phyloP scores from a whole-genome alignment of 2,888 invertebrate species.

The Rhagium mordax region DNA sequence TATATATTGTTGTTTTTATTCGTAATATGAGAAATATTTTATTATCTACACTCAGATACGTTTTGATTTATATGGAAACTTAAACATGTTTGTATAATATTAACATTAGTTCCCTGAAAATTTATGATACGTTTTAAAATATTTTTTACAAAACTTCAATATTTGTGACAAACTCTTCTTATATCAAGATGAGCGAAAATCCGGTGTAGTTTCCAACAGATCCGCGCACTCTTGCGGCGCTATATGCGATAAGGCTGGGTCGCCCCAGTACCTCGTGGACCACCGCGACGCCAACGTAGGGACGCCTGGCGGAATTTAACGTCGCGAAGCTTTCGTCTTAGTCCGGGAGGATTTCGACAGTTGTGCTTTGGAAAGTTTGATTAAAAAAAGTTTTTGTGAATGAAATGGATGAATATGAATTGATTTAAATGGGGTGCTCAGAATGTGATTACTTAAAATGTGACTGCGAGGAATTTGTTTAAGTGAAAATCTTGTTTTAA shows the following conservation, averaged over 20 bases:
- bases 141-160: slow-evolving; percentile 16
- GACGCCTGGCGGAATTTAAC: slow-evolving; percentile 34
- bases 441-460: slow-evolving; percentile 30
- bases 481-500: slow-evolving; percentile 32
- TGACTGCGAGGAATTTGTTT: slow-evolving; percentile 28
- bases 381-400: slow-evolving; percentile 22
- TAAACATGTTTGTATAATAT: not conserved
- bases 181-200: slow-evolving; percentile 28
- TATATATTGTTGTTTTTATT: no score
- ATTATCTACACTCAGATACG: slow-evolving; percentile 4
- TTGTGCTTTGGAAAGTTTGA: slow-evolving; percentile 34
- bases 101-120: slow-evolving; percentile 9
- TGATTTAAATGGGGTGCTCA: slow-evolving; percentile 27
- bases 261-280: slow-evolving; percentile 63
- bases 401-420: slow-evolving; percentile 12
- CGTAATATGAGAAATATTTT: not conserved
- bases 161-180: slow-evolving; percentile 17
- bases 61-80: slow-evolving; percentile 5
- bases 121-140: slow-evolving; percentile 2
- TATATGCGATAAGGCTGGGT: slow-evolving; percentile 62
- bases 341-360: slow-evolving; percentile 28
- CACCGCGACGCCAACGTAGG: slow-evolving; percentile 56
- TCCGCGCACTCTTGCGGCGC: slow-evolving; percentile 62
- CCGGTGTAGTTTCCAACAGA: slow-evolving; percentile 53
- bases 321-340: slow-evolving; percentile 35